These are phyloP conservation scores for Megaleporinus macrocephalus DNA, from an alignment of 2,113 vertebrate species.

Conservation along the genomic window DNA sequence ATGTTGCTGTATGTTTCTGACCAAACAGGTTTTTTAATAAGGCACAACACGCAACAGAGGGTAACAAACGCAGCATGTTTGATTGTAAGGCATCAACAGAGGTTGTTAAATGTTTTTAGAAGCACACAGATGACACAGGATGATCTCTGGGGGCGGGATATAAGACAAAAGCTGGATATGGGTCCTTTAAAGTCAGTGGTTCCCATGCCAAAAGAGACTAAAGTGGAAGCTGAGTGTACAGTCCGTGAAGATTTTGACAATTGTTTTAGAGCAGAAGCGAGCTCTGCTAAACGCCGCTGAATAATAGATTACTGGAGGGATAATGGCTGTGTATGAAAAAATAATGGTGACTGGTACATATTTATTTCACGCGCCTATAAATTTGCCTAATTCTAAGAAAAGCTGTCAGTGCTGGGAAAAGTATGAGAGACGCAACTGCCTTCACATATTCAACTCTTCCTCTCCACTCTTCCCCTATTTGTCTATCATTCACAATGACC, in stretches of 20 bases:
- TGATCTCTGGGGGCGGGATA: no score
- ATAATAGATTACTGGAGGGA: background rate
- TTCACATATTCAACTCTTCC: background rate
- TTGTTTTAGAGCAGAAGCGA: constrained; percentile 1
- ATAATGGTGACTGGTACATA: background rate
- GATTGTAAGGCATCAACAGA: no score
- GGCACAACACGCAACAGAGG: no score
- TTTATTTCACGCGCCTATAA: constrained; percentile 24
- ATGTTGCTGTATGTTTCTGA: no score
- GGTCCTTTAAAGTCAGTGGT: background rate
- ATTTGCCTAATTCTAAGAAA: constrained; percentile 32
- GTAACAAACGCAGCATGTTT: no score
- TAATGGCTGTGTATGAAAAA: constrained; percentile 1
- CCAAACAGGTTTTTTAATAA: no score
- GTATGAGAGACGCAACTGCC: background rate
- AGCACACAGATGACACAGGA: background rate
- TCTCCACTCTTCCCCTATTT: background rate
- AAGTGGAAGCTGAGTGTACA: background rate
- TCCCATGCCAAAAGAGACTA: background rate
- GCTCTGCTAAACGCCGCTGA: constrained; percentile 1
- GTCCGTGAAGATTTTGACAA: background rate
- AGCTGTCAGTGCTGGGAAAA: constrained; percentile 11
- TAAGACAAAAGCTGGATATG: background rate
- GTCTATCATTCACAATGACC: constrained; percentile 14
- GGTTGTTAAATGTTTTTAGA: no score